These are phyloP conservation scores for Salvelinus namaycush DNA, from an alignment of 2,113 vertebrate species.

Conservation along the genomic window DNA sequence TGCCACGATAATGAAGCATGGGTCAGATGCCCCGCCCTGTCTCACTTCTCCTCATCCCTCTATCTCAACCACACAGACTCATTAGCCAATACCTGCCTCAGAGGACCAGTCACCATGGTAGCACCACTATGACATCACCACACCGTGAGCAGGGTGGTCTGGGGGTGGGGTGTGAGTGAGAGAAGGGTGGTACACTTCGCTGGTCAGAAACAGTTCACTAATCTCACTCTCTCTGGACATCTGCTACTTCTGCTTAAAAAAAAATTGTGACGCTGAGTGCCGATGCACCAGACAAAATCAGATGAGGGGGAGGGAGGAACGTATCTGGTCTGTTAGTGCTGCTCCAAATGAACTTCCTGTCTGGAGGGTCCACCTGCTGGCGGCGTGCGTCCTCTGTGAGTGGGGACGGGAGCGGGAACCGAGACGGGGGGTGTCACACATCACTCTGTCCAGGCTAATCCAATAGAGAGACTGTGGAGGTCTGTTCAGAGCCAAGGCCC, in stretches of 20 bases:
- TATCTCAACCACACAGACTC: conserved; percentile 38
- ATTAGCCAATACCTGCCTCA: conserved; percentile 30
- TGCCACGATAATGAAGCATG: conserved; percentile 48
- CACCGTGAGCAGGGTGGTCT: background rate
- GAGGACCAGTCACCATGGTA: conserved; percentile 20
- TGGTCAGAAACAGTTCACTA: background rate
- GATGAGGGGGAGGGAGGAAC: no score
- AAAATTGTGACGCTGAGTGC: background rate
- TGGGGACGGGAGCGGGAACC: no score
- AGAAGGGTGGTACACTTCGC: background rate
- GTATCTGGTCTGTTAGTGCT: no score
- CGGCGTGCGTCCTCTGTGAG: background rate
- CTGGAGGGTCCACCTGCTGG: background rate
- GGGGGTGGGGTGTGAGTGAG: background rate
- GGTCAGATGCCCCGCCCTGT: conserved; percentile 47
- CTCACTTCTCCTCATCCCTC: conserved; percentile 18
- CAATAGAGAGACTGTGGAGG: conserved; percentile 2
- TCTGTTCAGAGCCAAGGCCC: conserved; percentile 8
- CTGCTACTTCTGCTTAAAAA: background rate
- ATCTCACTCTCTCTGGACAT: conserved; percentile 10
- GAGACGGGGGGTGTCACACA: background rate
- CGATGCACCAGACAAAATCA: no score
- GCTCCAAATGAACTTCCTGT: no score
- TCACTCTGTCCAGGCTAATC: conserved; percentile 19
- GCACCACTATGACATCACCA: conserved; percentile 1